A percentile compares a stretch with the other conserved stretches of the same genome.
Evolutionary conservation across 2,888 invertebrate genomes (phyloP).

Genomic region (Periphyllus acericola): DNA sequence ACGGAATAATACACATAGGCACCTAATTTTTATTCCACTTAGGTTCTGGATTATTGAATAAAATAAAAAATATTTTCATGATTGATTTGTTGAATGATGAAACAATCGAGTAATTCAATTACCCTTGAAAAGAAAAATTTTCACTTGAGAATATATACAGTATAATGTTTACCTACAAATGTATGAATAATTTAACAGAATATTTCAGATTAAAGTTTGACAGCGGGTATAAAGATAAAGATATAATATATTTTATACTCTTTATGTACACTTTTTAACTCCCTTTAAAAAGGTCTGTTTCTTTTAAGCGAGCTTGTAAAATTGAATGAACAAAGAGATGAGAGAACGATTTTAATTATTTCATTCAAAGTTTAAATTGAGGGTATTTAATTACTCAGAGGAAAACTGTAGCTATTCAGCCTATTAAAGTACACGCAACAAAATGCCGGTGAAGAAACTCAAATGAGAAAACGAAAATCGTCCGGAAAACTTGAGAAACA

Average conservation of each 20-base stretch:
- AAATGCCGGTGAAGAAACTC: not conserved
- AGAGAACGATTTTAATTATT: slow-evolving; percentile 7
- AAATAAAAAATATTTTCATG: not conserved
- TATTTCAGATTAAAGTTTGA: not conserved
- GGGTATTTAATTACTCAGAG: slow-evolving; percentile 29
- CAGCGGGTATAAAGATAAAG: not conserved
- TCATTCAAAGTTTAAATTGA: slow-evolving; percentile 10
- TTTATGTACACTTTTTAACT: slow-evolving; percentile 6
- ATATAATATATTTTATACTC: not conserved
- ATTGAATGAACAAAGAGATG: slow-evolving; percentile 17
- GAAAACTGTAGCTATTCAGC: not conserved
- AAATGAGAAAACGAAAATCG: not conserved
- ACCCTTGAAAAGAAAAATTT: not conserved
- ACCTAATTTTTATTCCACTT: not conserved
- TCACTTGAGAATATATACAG: not conserved
- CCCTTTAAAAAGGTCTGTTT: slow-evolving; percentile 5
- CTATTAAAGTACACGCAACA: not conserved
- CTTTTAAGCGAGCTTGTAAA: not conserved
- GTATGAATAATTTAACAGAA: not conserved
- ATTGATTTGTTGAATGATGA: not conserved
- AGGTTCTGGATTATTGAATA: not conserved
- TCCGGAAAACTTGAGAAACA: not conserved
- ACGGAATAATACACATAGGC: not conserved
- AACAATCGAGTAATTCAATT: not conserved
- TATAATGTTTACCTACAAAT: not conserved